phyloP scores from a whole-genome alignment of 2,113 vertebrate genomes.

The Enhydra lutris region DNA sequence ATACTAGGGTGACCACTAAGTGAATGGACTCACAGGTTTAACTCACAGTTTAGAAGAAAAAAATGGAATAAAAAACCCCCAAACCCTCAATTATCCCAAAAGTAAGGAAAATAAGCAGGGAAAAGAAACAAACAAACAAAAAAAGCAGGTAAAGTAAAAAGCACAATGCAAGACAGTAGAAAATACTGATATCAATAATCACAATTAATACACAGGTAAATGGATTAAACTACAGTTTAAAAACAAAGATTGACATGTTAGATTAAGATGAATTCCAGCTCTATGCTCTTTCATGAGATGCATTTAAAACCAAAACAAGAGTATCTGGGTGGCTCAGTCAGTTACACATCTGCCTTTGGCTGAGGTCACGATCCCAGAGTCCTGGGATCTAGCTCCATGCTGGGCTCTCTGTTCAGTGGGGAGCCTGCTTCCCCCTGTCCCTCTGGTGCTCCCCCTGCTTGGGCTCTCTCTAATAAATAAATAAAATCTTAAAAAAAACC shows the following conservation, averaged over 20 bases:
- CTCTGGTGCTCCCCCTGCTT: too few relatives aligned
- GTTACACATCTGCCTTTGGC: too few relatives aligned
- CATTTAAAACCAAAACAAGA: too few relatives aligned
- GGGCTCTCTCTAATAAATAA: too few relatives aligned
- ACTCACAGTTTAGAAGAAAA: neutral
- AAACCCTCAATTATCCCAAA: neutral
- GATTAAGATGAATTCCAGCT: too few relatives aligned
- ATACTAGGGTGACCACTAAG: neutral
- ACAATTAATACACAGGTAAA: neutral
- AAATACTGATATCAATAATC: neutral
- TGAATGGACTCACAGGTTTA: neutral
- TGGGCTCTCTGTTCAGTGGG: too few relatives aligned
- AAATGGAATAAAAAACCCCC: neutral
- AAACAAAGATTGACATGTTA: neutral
- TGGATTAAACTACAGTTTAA: neutral
- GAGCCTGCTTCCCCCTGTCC: too few relatives aligned
- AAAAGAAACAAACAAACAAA: neutral
- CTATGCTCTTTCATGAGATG: too few relatives aligned
- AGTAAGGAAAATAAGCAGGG: neutral
- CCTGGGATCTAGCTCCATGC: too few relatives aligned
- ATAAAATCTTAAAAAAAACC: too few relatives aligned
- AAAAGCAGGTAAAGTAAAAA: neutral
- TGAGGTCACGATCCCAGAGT: too few relatives aligned
- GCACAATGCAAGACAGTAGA: neutral
- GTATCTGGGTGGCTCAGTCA: too few relatives aligned